Base-by-base conservation (phyloP, 2,113 vertebrate genomes). In the Lophochroa leadbeateri region DNA sequence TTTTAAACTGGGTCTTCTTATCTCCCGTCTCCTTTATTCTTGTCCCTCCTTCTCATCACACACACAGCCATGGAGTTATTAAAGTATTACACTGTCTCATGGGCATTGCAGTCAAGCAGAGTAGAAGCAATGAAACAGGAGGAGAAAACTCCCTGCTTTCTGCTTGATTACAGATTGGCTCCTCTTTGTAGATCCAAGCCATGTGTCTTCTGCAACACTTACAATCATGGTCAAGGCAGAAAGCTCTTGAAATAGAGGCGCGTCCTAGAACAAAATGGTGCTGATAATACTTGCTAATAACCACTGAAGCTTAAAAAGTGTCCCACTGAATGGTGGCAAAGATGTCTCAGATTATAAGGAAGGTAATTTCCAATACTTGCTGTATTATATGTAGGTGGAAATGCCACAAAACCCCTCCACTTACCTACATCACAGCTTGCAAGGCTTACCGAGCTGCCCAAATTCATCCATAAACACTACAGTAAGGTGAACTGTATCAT, bases 21-120 rank as follows among this genome's bases (percentile, higher is more conserved):
- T 71, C 63, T 85, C 53, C 65, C 31, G 24, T 53, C 14, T 89
- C 46, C 46, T 75, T 50, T 78, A 76, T 33, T 67, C 63, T 60
- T 39, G 63, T 58, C 27, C 67, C 57, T 90, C 75, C 57, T 85
- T 33, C 41, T 88, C n/a, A 72, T 82, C 67, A 82, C 90, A 75
- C 67, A 82, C 70, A 46, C 31, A 7, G 23, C 21, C 72, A 15
- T 4, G 7, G 39, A 92, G 72, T 63, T 86, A 50, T 44, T 55
- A 28, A 43, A 37, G 50, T 23, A 41, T 41, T 39, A 69, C 12
- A 28, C 41, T 33, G 27, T 41, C 67, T 87, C 39, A 11, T 17
- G 43, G 90, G 57, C 33, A 49, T 63, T 72, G 43, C 46, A 82
- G 55, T 50, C 47, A 75, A 90, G 33, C n/a, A 60, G 28, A 64